Percentiles rank a stretch among this genome's conserved stretches.
phyloP scores from a whole-genome alignment of 2,888 invertebrate genomes.

The Brachycybe producta region DNA sequence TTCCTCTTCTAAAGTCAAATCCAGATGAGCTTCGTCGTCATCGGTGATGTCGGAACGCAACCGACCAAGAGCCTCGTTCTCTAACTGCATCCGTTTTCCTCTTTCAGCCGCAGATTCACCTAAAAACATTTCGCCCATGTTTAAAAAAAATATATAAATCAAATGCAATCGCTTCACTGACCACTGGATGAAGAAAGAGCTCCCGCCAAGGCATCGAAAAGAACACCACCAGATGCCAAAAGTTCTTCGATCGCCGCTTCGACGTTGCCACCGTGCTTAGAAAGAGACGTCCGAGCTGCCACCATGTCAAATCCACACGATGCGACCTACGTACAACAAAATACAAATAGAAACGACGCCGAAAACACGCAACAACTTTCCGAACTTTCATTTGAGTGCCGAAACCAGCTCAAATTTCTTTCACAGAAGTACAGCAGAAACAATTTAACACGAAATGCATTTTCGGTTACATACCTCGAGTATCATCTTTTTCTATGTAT shows the following conservation, averaged over 20 bases:
- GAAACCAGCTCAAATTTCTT: too few species aligned
- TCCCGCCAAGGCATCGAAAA: too few species aligned
- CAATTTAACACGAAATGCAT: too few species aligned
- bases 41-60: conserved; percentile 44
- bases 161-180: too few species aligned
- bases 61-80: conserved; percentile 43
- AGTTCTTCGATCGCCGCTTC: conserved; percentile 47
- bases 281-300: conserved; percentile 43
- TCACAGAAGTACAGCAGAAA: too few species aligned
- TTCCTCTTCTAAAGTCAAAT: conserved; percentile 55
- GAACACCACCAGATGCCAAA: conserved; percentile 31
- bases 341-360: not conserved
- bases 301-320: conserved; percentile 48
- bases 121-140: too few species aligned
- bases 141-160: too few species aligned
- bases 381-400: too few species aligned
- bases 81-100: not conserved
- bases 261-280: conserved; percentile 42
- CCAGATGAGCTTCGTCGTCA: conserved; percentile 58
- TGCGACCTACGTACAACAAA: conserved; percentile 35
- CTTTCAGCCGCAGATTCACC: not conserved
- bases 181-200: too few species aligned
- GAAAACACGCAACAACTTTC: too few species aligned
- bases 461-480: too few species aligned
- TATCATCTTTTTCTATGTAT: too few species aligned